Evolutionary conservation across 2,888 invertebrate genomes (phyloP).

Genomic region (Cephus pygmeus): DNA sequence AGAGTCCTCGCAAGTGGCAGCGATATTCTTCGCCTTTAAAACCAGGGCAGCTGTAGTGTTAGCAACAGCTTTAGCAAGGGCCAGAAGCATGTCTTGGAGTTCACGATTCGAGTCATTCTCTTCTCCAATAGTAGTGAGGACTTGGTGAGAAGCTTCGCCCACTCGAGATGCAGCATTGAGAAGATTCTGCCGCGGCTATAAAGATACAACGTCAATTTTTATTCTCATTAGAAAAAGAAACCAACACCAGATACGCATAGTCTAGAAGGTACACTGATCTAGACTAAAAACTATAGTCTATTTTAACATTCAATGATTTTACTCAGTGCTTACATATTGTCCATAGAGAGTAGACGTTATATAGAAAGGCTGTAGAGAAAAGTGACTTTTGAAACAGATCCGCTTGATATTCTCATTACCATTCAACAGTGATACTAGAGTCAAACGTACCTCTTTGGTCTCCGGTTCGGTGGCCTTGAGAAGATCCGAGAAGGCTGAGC

Average conservation of each 20-base stretch:
- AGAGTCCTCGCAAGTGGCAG: constrained; percentile 86
- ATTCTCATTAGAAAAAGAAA: background rate
- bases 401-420: background rate
- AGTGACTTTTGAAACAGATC: constrained; percentile 15
- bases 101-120: constrained; percentile 88
- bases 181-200: constrained; percentile 88
- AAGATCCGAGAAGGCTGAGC: constrained; percentile 93
- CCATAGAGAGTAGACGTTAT: constrained; percentile 54
- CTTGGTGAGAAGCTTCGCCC: constrained; percentile 95
- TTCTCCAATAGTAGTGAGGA: constrained; percentile 92
- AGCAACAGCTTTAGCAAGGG: constrained; percentile 96
- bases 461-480: constrained; percentile 96
- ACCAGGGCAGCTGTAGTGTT: constrained; percentile 98
- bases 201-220: constrained; percentile 16
- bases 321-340: constrained; percentile 56
- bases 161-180: constrained; percentile 96
- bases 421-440: constrained; percentile 3
- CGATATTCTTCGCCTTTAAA: constrained; percentile 95
- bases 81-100: constrained; percentile 89
- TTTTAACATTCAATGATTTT: background rate
- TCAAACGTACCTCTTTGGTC: constrained; percentile 77
- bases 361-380: constrained; percentile 55
- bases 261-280: background rate
- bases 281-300: background rate
- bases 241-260: background rate